phyloP scores from a whole-genome alignment of 2,797 vertebrate species.

The Myotis pilosus region DNA sequence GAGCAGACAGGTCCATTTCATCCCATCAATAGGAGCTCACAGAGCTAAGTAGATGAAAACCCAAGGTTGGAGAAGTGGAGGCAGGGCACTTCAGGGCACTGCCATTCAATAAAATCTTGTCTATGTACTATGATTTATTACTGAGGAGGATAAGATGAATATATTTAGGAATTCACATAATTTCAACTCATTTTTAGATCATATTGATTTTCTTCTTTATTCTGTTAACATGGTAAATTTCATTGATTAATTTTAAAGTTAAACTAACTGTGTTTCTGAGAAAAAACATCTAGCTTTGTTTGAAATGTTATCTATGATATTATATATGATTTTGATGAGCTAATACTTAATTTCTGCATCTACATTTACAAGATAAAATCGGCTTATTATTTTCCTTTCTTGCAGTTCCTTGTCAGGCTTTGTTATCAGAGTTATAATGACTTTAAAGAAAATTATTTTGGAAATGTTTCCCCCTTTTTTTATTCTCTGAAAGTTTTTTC shows the following conservation, averaged over 20 bases:
- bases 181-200: neutral
- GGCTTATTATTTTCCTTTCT: neutral
- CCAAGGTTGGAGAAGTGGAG: neutral
- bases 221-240: neutral
- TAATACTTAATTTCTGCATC: neutral
- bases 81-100: neutral
- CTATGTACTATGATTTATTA: neutral
- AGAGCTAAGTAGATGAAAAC: conserved; percentile 18
- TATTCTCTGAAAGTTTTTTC: neutral
- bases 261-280: neutral
- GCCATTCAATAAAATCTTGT: neutral
- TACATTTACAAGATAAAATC: neutral
- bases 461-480: neutral
- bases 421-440: neutral
- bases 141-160: neutral
- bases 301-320: neutral
- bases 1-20: neutral
- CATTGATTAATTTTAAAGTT: neutral
- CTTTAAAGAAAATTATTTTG: neutral
- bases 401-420: neutral
- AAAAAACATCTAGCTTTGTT: neutral
- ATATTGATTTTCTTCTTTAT: neutral
- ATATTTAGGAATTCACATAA: neutral
- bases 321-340: neutral
- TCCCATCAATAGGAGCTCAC: neutral